Base-by-base conservation (phyloP, 2,888 invertebrate genomes). In the Coenonympha arcania region DNA sequence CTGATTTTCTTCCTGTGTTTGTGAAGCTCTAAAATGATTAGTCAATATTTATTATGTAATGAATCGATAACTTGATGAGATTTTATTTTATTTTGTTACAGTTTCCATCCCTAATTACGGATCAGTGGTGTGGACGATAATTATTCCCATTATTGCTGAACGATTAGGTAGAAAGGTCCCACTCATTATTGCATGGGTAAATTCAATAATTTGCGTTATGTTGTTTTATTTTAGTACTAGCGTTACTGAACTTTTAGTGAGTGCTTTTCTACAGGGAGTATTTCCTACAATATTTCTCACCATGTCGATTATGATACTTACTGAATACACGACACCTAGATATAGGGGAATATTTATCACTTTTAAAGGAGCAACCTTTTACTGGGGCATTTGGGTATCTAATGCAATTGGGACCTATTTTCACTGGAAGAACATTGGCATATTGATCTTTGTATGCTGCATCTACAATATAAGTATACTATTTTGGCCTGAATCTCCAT, bases 331-430 rank as follows among this genome's bases (percentile, higher is more conserved):
- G 0, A 59, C 65, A 0, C 65, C 69, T 0, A 58, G 60, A 42
- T 63, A 65, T n/a, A 52, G 68, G 42, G 66, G 63, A 0, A 37
- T 62, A 9, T 63, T 66, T 37, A 50, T 68, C 3, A 61, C 64
- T 4, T 50, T 69, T 0, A 69, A 69, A 52, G 60, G 63, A 1
- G 65, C 68, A 0, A 62, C 61, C 1, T 37, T 64, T 1, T 60
- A 60, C 6, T 66, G 66, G 65, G 68, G 67, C 3, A 47, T 67
- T 1, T 68, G 67, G 64, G 56, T 61, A 4, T 59, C 69, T 4
- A 70, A 70, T 28, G 60, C 65, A 0, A 59, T 69, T 5, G 69
- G 69, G 3, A 62, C 65, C 0, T 65, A 60, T 43, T 58, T 51
- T 1, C 42, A 63, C 54, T 68, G 66, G 67, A 66, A 56, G 11